A percentile compares a stretch with the other conserved stretches of the same genome.
Conservation (phyloP, 2,797 vertebrate species). For the Delichon dasypus region DNA sequence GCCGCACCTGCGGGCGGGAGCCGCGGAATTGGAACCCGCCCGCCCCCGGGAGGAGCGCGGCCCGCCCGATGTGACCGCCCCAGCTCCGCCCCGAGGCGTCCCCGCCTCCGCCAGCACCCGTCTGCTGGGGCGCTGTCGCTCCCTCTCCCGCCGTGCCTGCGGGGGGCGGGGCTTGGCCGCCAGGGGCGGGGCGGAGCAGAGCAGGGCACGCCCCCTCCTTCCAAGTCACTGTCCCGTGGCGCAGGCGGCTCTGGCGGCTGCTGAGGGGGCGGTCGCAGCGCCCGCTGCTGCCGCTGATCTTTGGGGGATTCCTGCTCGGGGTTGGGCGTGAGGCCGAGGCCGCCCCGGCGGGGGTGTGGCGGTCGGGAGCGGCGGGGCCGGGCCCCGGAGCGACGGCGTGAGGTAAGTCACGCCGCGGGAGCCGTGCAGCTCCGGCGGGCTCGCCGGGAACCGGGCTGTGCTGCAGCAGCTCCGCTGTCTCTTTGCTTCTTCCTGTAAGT, state of each 20-base stretch:
- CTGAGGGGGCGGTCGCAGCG: accelerated
- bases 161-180: neutral
- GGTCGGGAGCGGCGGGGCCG: neutral
- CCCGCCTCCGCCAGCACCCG: no score
- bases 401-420: neutral
- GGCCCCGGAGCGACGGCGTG: neutral
- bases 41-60: neutral
- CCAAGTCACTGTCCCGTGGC: accelerated
- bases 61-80: neutral
- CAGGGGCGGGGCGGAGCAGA: neutral
- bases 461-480: neutral
- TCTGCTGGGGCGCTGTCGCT: neutral
- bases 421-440: neutral
- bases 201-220: accelerated
- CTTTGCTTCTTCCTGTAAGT: neutral
- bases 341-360: neutral
- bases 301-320: neutral
- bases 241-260: accelerated
- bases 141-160: accelerated
- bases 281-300: accelerated
- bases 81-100: neutral
- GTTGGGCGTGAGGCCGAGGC: neutral
- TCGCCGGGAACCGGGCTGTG: no score
- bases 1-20: neutral
- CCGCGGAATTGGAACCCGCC: no score